Conservation (phyloP, 1,140 invertebrate genomes). For the Semibalanus balanoides region DNA sequence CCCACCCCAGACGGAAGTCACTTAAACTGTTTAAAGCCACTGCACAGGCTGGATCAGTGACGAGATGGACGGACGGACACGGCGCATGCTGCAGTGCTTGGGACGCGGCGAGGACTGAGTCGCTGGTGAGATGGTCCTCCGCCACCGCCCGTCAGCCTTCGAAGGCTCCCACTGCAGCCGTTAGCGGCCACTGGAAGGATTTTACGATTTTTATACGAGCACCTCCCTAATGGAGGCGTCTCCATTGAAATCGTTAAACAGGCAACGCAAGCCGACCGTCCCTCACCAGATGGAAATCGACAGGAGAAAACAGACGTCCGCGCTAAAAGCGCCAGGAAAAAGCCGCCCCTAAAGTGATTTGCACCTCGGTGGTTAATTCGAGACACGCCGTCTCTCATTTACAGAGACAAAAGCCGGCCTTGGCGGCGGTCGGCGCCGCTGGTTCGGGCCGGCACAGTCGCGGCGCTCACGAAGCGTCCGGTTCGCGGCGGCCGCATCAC, state of each 20-base stretch:
- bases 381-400: not conserved
- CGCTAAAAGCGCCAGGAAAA: not conserved
- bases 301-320: not conserved
- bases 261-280: not conserved
- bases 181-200: not conserved
- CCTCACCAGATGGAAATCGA: not conserved
- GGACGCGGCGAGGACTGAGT: too few species aligned
- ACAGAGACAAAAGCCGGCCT: not conserved
- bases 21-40: too few species aligned
- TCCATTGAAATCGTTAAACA: not conserved
- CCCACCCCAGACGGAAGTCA: too few species aligned
- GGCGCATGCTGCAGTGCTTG: too few species aligned
- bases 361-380: not conserved
- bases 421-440: not conserved
- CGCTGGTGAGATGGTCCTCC: too few species aligned
- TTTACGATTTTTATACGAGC: slow-evolving; percentile 1
- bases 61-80: too few species aligned
- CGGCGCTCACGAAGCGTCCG: too few species aligned
- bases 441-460: not conserved
- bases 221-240: not conserved
- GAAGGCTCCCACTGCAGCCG: too few species aligned
- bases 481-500: too few species aligned
- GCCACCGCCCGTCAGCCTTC: too few species aligned
- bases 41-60: too few species aligned
- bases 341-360: not conserved